These are phyloP conservation scores for Arizona elegans DNA, from an alignment of 2,113 vertebrate genomes.

Conservation along the genomic window DNA sequence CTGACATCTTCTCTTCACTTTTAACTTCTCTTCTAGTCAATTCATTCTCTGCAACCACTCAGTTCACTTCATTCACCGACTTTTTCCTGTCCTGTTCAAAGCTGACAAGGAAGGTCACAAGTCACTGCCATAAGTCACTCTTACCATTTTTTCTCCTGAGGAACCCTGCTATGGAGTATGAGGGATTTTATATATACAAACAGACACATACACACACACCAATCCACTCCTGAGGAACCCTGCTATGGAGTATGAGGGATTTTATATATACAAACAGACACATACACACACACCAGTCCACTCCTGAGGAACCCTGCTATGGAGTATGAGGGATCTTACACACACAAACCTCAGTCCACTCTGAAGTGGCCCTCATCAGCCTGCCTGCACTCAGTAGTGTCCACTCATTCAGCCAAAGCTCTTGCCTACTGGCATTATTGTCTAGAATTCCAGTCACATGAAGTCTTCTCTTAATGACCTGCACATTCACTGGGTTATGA, in stretches of 20 bases:
- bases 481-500: background rate
- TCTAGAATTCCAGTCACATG: background rate
- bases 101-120: background rate
- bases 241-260: no score
- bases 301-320: background rate
- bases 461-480: background rate
- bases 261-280: no score
- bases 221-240: background rate
- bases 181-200: no score
- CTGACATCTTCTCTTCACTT: background rate
- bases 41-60: background rate
- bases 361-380: background rate
- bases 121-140: background rate
- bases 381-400: background rate
- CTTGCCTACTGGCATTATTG: background rate
- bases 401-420: background rate
- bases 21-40: background rate
- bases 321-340: no score
- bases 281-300: background rate
- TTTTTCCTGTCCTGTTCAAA: background rate
- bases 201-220: no score
- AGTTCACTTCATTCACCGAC: background rate
- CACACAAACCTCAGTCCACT: background rate
- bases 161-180: background rate
- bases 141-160: background rate